Conservation (phyloP, 2,888 invertebrate genomes). For the Odontomyia ornata region DNA sequence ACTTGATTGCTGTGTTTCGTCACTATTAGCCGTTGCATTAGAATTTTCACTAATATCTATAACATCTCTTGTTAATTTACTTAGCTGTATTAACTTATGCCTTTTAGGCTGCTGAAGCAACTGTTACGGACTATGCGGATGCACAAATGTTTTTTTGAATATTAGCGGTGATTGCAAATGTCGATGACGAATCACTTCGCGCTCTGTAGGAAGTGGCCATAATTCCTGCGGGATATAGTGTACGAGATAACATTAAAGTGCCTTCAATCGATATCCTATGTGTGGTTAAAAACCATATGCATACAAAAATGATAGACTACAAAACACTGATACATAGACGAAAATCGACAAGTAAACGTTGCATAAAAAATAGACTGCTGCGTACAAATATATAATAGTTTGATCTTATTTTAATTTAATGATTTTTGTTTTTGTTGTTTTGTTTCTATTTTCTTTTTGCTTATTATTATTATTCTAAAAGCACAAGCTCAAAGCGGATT, state of each 20-base stretch:
- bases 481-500: constrained; percentile 41
- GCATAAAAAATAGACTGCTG: constrained; percentile 31
- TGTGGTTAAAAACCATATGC: background rate
- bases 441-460: background rate
- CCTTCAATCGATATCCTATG: background rate
- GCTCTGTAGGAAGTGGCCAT: constrained; percentile 71
- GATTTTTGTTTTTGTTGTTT: no score
- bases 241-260: constrained; percentile 24
- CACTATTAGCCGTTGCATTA: constrained; percentile 44
- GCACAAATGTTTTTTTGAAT: constrained; percentile 55
- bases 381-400: constrained; percentile 14
- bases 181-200: constrained; percentile 74
- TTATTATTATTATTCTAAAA: constrained; percentile 17
- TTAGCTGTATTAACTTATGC: constrained; percentile 44
- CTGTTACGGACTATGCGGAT: constrained; percentile 52
- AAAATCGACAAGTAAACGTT: constrained; percentile 10
- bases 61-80: constrained; percentile 47
- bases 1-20: constrained; percentile 33
- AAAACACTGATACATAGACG: background rate
- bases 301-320: background rate
- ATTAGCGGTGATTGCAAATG: constrained; percentile 74
- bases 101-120: constrained; percentile 50
- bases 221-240: constrained; percentile 64
- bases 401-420: background rate
- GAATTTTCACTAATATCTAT: constrained; percentile 43